These are phyloP conservation scores for Rhimphoctona megacephalus DNA, from an alignment of 2,888 invertebrate species.

Conservation along the genomic window DNA sequence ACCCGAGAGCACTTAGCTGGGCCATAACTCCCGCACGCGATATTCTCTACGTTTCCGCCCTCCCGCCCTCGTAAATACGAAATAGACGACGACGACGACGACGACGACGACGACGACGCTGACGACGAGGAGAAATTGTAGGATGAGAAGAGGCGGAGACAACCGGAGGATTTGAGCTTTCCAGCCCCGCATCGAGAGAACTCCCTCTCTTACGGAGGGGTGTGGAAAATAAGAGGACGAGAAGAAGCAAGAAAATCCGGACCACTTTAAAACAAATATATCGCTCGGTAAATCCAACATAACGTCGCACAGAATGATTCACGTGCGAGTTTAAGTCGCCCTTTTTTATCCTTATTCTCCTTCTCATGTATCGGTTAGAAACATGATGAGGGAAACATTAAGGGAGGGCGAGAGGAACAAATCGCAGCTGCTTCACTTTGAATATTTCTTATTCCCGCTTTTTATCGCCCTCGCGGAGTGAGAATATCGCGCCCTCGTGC, in stretches of 20 bases:
- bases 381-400: conserved; percentile 14
- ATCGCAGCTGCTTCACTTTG: conserved; percentile 81
- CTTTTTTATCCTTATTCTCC: background rate
- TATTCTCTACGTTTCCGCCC: conserved; percentile 78
- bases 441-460: conserved; percentile 76
- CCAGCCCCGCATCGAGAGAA: conserved; percentile 24
- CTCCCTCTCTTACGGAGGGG: conserved; percentile 31
- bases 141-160: conserved; percentile 51
- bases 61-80: conserved; percentile 81
- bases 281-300: conserved; percentile 83
- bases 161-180: conserved; percentile 36
- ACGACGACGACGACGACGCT: conserved; percentile 40
- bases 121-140: conserved; percentile 40
- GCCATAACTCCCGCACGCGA: conserved; percentile 81
- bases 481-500: background rate
- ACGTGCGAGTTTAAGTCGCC: conserved; percentile 47
- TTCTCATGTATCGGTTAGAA: background rate
- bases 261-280: conserved; percentile 84
- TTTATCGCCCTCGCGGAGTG: conserved; percentile 4
- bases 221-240: conserved; percentile 20
- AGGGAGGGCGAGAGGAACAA: conserved; percentile 75
- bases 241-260: conserved; percentile 59
- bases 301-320: conserved; percentile 75
- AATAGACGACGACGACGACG: conserved; percentile 72
- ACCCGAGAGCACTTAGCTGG: conserved; percentile 80